These are phyloP conservation scores for Australoheros facetus DNA, from an alignment of 2,797 vertebrate species.

Conservation along the genomic window DNA sequence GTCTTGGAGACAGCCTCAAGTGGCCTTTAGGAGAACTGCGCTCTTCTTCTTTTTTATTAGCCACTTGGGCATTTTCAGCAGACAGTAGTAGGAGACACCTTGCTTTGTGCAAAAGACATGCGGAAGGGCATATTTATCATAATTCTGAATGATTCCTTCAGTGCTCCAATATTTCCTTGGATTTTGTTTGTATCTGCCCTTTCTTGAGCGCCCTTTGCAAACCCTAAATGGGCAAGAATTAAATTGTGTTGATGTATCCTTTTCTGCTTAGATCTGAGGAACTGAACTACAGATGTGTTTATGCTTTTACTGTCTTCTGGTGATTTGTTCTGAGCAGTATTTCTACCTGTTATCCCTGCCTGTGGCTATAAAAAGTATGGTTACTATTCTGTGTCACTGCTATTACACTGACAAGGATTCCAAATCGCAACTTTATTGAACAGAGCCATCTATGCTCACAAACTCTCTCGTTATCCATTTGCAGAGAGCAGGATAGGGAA, in stretches of 20 bases:
- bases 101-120: neutral
- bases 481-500: conserved; percentile 18
- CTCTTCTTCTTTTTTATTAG: neutral
- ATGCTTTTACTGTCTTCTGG: neutral
- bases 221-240: neutral
- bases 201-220: conserved; percentile 1
- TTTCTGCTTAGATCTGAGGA: conserved; percentile 20
- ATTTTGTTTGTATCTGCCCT: neutral
- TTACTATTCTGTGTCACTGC: conserved; percentile 3
- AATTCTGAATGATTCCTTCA: neutral
- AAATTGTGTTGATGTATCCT: neutral
- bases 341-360: neutral
- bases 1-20: neutral
- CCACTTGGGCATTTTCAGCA: neutral
- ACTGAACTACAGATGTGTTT: neutral
- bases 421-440: conserved; percentile 17
- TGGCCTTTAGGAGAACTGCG: neutral
- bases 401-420: conserved; percentile 13
- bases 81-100: neutral
- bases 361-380: neutral
- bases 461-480: conserved; percentile 40
- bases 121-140: neutral
- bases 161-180: neutral
- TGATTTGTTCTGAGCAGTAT: neutral
- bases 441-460: conserved; percentile 14